Evolutionary conservation across 2,888 invertebrate species (phyloP), one percentile per base, ranked within the genome.

Genomic region (Gibbula magus): DNA sequence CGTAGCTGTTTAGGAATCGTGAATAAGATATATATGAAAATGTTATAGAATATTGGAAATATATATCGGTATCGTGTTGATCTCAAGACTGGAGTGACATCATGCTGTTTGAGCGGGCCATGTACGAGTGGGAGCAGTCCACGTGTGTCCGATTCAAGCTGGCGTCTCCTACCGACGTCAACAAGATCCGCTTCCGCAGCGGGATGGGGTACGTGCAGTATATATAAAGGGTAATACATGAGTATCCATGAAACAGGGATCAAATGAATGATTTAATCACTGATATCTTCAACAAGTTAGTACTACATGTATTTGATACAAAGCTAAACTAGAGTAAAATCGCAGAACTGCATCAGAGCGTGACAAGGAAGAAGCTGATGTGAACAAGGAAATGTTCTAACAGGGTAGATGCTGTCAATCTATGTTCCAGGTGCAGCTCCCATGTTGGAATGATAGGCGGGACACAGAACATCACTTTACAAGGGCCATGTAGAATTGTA

Each of bases 11-110:
- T n/a, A n/a, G n/a, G n/a, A n/a, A 56, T 56, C 22, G 22, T 56
- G n/a, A 22, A 20, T 13, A 52, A 13, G 52, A 13, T 13, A 16
- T 52, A 16, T 52, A 52, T 52, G 10, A 16, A 10, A 16, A 52
- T 52, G 52, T 52, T 52, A 16, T 52, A 52, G 13, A 52, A 16
- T 52, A 52, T 52, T 52, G 52, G 10, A 52, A 13, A 13, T 10
- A 10, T 13, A 16, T 52, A 52, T 52, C n/a, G 10, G 10, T 67
- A 22, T 67, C 32, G 0, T 29, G 2, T 8, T n/a, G 2, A 16
- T 32, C 67, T 1, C 51, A 22, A 74, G 74, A 25, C 39, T 74
- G 74, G 74, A 74, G 74, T 74, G 74, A 74, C 45, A 74, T 74
- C 25, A 74, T 74, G 74, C 29, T 74, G 51, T 22, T 74, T 18